Conservation (phyloP, 2,888 invertebrate genomes). For the Fragum sueziense region DNA sequence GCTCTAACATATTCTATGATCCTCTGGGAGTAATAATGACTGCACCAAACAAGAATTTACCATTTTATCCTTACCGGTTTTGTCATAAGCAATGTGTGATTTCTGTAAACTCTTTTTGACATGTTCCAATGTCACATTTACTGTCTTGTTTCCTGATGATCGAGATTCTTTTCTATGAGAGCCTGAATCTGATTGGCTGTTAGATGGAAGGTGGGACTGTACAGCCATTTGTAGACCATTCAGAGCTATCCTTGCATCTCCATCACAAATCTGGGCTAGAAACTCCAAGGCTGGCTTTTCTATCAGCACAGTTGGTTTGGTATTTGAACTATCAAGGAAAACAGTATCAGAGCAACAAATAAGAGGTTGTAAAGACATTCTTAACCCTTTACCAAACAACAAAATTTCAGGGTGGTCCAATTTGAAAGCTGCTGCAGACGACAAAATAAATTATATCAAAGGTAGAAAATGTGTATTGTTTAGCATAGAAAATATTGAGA, state of each 20-base stretch:
- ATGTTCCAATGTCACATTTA: constrained; percentile 86
- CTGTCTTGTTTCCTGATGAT: background rate
- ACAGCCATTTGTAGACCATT: constrained; percentile 89
- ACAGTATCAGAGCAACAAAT: no score
- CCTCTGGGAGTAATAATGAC: no score
- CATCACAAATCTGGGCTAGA: constrained; percentile 90
- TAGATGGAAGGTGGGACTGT: constrained; percentile 82
- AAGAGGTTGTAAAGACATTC: no score
- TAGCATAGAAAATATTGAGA: no score
- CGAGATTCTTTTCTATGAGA: constrained; percentile 27
- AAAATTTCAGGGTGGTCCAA: no score
- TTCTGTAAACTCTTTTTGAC: constrained; percentile 89
- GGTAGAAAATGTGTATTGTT: no score
- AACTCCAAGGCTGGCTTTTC: constrained; percentile 87
- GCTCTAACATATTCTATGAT: no score
- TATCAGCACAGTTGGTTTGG: constrained; percentile 51
- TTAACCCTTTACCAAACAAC: no score
- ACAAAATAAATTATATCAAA: no score
- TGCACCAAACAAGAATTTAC: no score
- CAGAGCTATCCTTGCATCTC: constrained; percentile 91
- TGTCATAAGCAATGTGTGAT: constrained; percentile 90
- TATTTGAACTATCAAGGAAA: no score
- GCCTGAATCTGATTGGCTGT: constrained; percentile 21
- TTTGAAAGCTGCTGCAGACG: no score
- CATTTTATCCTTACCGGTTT: constrained; percentile 84